A percentile compares a stretch with the other conserved stretches of the same genome.
These are phyloP conservation scores for Cyprinus carpio DNA, from an alignment of 2,113 vertebrate species.

Conservation along the genomic window DNA sequence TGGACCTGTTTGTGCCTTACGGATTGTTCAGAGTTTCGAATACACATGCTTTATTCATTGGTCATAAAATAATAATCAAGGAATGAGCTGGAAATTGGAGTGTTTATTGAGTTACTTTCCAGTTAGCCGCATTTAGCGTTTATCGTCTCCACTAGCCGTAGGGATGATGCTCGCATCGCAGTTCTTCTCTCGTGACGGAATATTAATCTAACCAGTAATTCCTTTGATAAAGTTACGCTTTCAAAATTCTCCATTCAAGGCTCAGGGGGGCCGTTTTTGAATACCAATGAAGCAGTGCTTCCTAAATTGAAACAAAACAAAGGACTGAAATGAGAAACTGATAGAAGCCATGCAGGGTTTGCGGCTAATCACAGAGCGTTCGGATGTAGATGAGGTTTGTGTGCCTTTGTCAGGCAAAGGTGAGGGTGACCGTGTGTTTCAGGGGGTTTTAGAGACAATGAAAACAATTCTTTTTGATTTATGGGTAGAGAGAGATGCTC, in stretches of 20 bases:
- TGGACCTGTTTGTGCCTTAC: background rate
- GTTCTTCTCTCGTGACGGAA: background rate
- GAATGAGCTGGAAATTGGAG: conserved; percentile 21
- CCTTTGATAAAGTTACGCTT: conserved; percentile 2
- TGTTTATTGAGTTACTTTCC: conserved; percentile 23
- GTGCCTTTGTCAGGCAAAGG: conserved; percentile 31
- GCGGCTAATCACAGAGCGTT: background rate
- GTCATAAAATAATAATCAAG: conserved; percentile 52
- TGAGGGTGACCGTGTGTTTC: conserved; percentile 15
- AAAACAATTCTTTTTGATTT: conserved; percentile 52
- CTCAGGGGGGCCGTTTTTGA: background rate
- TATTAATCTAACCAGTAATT: conserved; percentile 35
- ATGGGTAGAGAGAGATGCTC: conserved; percentile 57
- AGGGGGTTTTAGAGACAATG: conserved; percentile 31
- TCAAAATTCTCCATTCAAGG: background rate
- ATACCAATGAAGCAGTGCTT: conserved; percentile 3
- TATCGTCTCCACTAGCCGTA: background rate
- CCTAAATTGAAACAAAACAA: conserved; percentile 23
- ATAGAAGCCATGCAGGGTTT: background rate
- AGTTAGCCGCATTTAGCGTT: conserved; percentile 10
- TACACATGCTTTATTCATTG: conserved; percentile 19
- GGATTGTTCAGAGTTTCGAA: background rate
- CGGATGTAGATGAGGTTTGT: conserved; percentile 22
- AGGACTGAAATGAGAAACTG: background rate
- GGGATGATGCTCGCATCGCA: background rate